These are phyloP conservation scores for Pituophis catenifer DNA, from an alignment of 2,113 vertebrate genomes.

Conservation along the genomic window DNA sequence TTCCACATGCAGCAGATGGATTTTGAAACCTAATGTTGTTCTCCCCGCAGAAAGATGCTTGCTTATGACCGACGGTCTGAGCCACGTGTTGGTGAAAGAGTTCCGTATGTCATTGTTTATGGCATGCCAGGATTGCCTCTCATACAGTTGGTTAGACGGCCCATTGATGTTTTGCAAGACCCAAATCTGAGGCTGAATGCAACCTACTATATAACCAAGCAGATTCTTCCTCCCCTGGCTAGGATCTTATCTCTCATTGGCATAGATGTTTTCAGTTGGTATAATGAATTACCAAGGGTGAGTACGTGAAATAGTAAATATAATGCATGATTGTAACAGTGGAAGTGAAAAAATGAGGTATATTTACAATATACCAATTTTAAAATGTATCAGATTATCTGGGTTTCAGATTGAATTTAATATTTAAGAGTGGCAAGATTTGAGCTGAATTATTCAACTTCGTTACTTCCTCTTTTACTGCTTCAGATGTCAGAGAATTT, in stretches of 20 bases:
- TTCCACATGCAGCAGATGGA: background rate
- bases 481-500: background rate
- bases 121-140: constrained; percentile 90
- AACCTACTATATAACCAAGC: constrained; percentile 94
- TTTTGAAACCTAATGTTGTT: constrained; percentile 14
- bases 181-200: constrained; percentile 85
- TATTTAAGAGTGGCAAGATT: background rate
- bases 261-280: constrained; percentile 94
- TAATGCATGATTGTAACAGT: background rate
- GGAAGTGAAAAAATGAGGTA: background rate
- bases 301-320: constrained; percentile 44
- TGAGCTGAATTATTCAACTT: background rate
- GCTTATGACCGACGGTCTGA: constrained; percentile 88
- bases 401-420: background rate
- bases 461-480: background rate
- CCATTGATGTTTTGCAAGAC: constrained; percentile 88
- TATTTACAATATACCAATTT: background rate
- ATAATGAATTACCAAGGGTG: constrained; percentile 92
- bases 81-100: constrained; percentile 90
- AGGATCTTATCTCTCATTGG: constrained; percentile 93
- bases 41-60: constrained; percentile 83
- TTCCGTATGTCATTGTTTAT: constrained; percentile 92
- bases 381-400: background rate
- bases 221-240: constrained; percentile 91
- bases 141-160: constrained; percentile 91